Conservation (phyloP, 2,888 invertebrate species). For the Trachelus iudaicus region DNA sequence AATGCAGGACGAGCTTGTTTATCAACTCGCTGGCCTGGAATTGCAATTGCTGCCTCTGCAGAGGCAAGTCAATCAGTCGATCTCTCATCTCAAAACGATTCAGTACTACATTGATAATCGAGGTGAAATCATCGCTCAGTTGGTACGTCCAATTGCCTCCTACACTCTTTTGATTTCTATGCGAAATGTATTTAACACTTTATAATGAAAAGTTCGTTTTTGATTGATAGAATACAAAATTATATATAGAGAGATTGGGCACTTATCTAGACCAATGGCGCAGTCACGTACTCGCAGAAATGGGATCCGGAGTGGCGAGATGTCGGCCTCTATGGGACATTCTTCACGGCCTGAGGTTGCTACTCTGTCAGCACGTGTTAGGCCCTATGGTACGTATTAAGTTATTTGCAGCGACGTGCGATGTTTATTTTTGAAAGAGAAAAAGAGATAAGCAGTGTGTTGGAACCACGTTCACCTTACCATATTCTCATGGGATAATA, state of each 20-base stretch:
- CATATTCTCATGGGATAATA: not conserved
- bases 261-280: slow-evolving; percentile 77
- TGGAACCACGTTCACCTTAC: not conserved
- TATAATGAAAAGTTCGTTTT: not conserved
- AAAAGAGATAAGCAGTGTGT: not conserved
- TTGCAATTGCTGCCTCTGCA: slow-evolving; percentile 78
- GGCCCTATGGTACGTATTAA: slow-evolving; percentile 72
- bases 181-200: not conserved
- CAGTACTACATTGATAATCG: slow-evolving; percentile 81
- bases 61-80: slow-evolving; percentile 77
- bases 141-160: slow-evolving; percentile 66
- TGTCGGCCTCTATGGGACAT: slow-evolving; percentile 80
- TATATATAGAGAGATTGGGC: slow-evolving; percentile 71
- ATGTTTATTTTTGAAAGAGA: not conserved
- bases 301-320: slow-evolving; percentile 74
- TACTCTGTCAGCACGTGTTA: slow-evolving; percentile 74
- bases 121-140: slow-evolving; percentile 76
- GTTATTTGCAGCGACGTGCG: not conserved
- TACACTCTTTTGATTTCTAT: not conserved
- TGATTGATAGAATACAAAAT: slow-evolving; percentile 68
- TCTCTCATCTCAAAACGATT: slow-evolving; percentile 80
- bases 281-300: slow-evolving; percentile 73
- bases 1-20: slow-evolving; percentile 78
- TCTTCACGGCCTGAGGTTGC: slow-evolving; percentile 73
- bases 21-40: slow-evolving; percentile 81